A percentile compares a stretch with the other conserved stretches of the same genome.
Evolutionary conservation across 30 jellyfish, hydroid and myxozoan genomes (phyloP).

Genomic region (Haliclystus octoradiatus): DNA sequence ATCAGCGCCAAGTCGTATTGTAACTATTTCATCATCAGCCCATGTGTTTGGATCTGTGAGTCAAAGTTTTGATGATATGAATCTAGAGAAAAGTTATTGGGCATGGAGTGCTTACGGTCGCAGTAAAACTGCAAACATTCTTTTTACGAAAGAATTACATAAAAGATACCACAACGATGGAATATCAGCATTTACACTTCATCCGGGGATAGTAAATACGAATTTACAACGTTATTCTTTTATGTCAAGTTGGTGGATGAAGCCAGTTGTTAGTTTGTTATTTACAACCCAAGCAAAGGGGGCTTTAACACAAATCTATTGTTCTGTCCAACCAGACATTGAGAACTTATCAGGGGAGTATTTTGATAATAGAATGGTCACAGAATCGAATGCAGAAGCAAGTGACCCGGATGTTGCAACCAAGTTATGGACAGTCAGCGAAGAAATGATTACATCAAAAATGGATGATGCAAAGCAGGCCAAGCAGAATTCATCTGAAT

Average conservation of each 20-base stretch:
- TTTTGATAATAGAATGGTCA: too few species aligned
- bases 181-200: constrained; percentile 29
- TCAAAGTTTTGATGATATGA: constrained; percentile 11
- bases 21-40: constrained; percentile 58
- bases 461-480: too few species aligned
- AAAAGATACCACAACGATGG: constrained; percentile 11
- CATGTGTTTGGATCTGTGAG: constrained; percentile 23
- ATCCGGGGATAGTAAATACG: constrained; percentile 40
- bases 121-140: constrained; percentile 47
- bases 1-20: constrained; percentile 83
- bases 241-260: too few species aligned
- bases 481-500: too few species aligned
- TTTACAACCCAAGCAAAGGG: too few species aligned
- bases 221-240: constrained; percentile 11
- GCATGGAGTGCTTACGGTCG: constrained; percentile 11
- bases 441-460: too few species aligned
- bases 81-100: constrained; percentile 10
- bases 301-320: constrained; percentile 38
- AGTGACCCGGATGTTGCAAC: too few species aligned
- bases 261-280: too few species aligned
- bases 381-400: too few species aligned
- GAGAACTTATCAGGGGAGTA: constrained; percentile 33
- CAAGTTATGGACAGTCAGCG: too few species aligned
- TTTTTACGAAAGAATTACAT: constrained; percentile 31
- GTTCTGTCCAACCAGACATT: constrained; percentile 43